Evolutionary conservation across 2,113 vertebrate genomes (phyloP).

Genomic region (Speoplatyrhinus poulsoni): DNA sequence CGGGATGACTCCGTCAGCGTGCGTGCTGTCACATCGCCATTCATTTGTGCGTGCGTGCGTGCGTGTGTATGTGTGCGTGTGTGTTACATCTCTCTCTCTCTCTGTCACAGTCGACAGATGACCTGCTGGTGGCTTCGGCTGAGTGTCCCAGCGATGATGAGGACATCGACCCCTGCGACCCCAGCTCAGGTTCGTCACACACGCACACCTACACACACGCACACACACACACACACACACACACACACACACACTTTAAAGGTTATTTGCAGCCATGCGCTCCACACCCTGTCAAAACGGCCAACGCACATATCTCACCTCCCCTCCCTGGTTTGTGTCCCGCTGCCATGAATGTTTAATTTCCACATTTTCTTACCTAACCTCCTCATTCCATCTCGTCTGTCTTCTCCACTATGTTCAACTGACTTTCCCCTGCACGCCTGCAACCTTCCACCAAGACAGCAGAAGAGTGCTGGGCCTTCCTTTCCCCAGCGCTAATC

Average conservation of each 20-base stretch:
- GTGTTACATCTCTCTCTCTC: neutral
- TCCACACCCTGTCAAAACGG: neutral
- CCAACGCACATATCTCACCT: neutral
- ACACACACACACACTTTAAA: neutral
- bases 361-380: slow-evolving; percentile 39
- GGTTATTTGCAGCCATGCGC: neutral
- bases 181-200: slow-evolving; percentile 90
- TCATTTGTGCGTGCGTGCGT: neutral
- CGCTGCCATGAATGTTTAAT: slow-evolving; percentile 55
- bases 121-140: slow-evolving; percentile 92
- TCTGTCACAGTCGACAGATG: slow-evolving; percentile 82
- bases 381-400: slow-evolving; percentile 18
- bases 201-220: neutral
- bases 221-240: neutral
- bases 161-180: slow-evolving; percentile 96
- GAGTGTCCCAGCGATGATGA: slow-evolving; percentile 95
- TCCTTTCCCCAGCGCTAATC: slow-evolving; percentile 38
- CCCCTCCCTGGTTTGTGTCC: slow-evolving; percentile 7
- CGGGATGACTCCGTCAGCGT: no score
- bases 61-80: no score
- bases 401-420: neutral
- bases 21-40: neutral
- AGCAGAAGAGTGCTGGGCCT: neutral
- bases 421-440: slow-evolving; percentile 2
- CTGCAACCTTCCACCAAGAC: slow-evolving; percentile 4